Evolutionary conservation across 2,797 vertebrate species (phyloP).

Genomic region (Anolis apletophallus): DNA sequence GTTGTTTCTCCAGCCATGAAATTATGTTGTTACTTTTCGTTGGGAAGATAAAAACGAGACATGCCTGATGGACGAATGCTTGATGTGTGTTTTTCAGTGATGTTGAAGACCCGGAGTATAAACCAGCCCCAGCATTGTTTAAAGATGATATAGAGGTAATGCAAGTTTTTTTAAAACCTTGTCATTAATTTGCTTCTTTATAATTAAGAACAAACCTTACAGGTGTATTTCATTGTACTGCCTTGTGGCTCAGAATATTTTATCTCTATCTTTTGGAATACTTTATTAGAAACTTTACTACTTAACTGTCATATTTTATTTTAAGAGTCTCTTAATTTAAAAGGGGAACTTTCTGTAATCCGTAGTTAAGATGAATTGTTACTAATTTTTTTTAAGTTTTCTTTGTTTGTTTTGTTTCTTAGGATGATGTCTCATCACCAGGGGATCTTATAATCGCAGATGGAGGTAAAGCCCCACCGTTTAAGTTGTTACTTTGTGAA

Average conservation of each 20-base stretch:
- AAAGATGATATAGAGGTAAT: constrained; percentile 98
- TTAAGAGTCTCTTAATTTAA: not conserved
- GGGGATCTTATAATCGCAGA: constrained; percentile 95
- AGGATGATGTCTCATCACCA: constrained; percentile 97
- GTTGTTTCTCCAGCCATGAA: not conserved
- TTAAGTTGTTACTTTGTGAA: constrained; percentile 36
- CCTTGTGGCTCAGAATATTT: not conserved
- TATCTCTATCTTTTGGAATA: not conserved
- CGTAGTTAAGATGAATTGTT: not conserved
- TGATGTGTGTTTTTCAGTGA: constrained; percentile 83
- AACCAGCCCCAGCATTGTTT: constrained; percentile 94
- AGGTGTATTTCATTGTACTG: not conserved
- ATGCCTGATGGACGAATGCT: constrained; percentile 24
- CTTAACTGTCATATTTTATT: not conserved
- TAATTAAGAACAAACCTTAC: not conserved
- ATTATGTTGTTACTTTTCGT: not conserved
- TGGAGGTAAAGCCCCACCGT: constrained; percentile 79
- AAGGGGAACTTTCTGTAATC: not conserved
- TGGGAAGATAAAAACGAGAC: constrained; percentile 29
- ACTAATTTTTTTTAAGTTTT: constrained; percentile 27
- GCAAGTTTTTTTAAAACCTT: not conserved
- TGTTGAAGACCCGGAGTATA: constrained; percentile 98
- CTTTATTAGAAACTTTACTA: not conserved
- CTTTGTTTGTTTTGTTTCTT: not conserved
- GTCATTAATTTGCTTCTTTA: constrained; percentile 13